phyloP scores from a whole-genome alignment of 2,888 invertebrate genomes.

The Coleophora deauratella region DNA sequence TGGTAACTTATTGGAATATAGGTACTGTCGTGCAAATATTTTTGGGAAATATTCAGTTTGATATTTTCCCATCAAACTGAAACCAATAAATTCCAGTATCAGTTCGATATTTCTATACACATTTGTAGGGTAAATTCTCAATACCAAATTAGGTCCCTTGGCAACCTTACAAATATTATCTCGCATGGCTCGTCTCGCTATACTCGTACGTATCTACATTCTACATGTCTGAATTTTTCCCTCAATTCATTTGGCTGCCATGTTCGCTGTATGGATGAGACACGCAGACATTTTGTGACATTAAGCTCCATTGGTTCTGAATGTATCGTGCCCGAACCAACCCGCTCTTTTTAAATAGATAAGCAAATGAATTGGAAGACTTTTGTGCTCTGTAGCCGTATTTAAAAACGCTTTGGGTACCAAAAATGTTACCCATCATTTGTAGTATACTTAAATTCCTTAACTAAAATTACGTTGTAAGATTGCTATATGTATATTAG shows the following conservation, averaged over 20 bases:
- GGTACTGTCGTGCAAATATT: too few relatives aligned
- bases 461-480: too few relatives aligned
- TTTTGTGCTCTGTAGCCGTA: conserved; percentile 43
- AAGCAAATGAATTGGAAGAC: conserved; percentile 71
- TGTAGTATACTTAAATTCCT: too few relatives aligned
- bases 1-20: too few relatives aligned
- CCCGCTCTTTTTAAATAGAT: conserved; percentile 66
- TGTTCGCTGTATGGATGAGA: conserved; percentile 50
- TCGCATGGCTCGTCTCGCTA: conserved; percentile 39
- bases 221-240: conserved; percentile 26
- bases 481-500: too few relatives aligned
- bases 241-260: conserved; percentile 43
- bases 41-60: too few relatives aligned
- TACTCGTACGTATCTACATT: conserved; percentile 42
- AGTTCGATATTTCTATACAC: too few relatives aligned
- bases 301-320: conserved; percentile 68
- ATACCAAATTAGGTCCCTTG: too few relatives aligned
- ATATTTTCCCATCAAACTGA: too few relatives aligned
- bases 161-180: conserved; percentile 6
- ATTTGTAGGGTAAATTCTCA: too few relatives aligned
- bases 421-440: conserved; percentile 33
- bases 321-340: conserved; percentile 49
- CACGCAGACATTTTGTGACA: conserved; percentile 59
- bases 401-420: conserved; percentile 34
- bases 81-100: too few relatives aligned